Percentiles rank a stretch among this genome's conserved stretches.
These are phyloP conservation scores for Nasua narica DNA, from an alignment of 2,797 vertebrate genomes.

Conservation along the genomic window DNA sequence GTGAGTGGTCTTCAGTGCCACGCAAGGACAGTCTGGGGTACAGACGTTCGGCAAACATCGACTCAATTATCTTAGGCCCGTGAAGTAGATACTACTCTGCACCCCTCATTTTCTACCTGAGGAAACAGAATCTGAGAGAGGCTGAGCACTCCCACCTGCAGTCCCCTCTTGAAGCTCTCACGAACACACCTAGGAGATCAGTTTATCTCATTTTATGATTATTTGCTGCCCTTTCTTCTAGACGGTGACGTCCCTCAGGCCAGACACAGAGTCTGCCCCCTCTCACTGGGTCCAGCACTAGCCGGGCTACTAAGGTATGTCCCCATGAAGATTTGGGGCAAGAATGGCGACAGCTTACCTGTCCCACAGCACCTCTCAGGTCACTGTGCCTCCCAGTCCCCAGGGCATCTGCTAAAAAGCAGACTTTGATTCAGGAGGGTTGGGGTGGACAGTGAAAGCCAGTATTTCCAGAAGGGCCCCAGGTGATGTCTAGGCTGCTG, in stretches of 20 bases:
- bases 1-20: not conserved
- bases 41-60: not conserved
- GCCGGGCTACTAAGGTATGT: too few relatives aligned
- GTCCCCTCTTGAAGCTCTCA: not conserved
- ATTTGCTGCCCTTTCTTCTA: not conserved
- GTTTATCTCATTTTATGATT: not conserved
- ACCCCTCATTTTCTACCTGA: not conserved
- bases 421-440: not conserved
- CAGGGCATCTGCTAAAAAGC: not conserved
- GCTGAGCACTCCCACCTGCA: not conserved
- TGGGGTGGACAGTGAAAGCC: accelerated
- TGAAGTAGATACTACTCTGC: not conserved
- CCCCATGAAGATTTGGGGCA: not conserved
- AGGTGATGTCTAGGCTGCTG: not conserved
- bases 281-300: not conserved
- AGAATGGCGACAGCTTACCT: not conserved
- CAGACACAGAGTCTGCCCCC: not conserved
- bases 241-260: not conserved
- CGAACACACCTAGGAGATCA: not conserved
- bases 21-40: not conserved
- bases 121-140: not conserved
- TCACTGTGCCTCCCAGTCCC: not conserved
- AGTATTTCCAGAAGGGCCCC: not conserved
- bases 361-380: not conserved
- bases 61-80: not conserved